These are phyloP conservation scores for Brienomyrus longianalis DNA, from an alignment of 2,113 vertebrate genomes.

Conservation along the genomic window DNA sequence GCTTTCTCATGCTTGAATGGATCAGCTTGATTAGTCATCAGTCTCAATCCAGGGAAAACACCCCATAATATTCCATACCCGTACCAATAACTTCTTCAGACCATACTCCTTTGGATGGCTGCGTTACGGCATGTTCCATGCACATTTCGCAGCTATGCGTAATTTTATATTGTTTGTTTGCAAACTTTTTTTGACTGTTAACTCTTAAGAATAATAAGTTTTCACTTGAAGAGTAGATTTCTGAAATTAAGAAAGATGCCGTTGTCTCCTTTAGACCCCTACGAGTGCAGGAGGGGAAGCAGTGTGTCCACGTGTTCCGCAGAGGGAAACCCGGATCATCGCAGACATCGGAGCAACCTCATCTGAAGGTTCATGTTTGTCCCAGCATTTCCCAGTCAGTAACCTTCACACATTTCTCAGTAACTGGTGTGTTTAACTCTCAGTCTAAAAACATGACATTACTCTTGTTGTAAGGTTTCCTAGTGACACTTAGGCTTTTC, in stretches of 20 bases:
- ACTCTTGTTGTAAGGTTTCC: background rate
- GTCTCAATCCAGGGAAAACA: background rate
- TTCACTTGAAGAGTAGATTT: background rate
- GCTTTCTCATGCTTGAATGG: background rate
- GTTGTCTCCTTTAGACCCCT: background rate
- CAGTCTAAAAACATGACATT: background rate
- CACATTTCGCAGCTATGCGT: background rate
- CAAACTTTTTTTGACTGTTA: background rate
- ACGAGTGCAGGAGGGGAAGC: background rate
- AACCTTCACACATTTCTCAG: background rate
- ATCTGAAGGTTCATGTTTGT: background rate
- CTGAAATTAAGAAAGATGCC: background rate
- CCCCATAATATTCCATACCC: background rate
- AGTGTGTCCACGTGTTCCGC: background rate
- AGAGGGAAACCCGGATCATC: background rate
- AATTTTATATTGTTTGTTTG: background rate
- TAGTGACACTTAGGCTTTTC: background rate
- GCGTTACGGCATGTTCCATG: background rate
- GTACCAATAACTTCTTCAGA: background rate
- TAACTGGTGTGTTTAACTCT: background rate
- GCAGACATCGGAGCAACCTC: background rate
- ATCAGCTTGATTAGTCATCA: background rate
- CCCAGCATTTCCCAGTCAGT: background rate
- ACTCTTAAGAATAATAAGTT: background rate
- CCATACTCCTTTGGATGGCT: background rate